These are phyloP conservation scores for Nannoperca obscura DNA, from an alignment of 2,797 vertebrate species.

Conservation along the genomic window DNA sequence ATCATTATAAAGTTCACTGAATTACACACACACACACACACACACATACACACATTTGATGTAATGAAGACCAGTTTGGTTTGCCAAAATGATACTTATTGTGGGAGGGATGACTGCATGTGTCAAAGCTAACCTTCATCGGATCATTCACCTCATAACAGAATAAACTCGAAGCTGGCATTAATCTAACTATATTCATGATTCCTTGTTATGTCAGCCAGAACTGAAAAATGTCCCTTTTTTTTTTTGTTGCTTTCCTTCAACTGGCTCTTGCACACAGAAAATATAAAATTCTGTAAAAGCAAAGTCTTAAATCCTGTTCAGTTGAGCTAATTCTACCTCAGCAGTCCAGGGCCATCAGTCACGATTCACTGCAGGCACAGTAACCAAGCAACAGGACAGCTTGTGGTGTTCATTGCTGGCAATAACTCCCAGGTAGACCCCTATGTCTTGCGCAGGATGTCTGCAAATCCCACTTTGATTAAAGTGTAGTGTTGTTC, in stretches of 20 bases:
- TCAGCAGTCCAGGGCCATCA: constrained; percentile 57
- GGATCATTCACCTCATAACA: not conserved
- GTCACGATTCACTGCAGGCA: constrained; percentile 65
- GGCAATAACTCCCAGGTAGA: constrained; percentile 63
- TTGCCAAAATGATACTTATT: not conserved
- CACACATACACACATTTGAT: too few species aligned
- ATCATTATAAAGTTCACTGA: not conserved
- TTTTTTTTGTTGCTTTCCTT: constrained; percentile 6
- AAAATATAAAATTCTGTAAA: constrained; percentile 36
- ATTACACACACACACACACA: not conserved
- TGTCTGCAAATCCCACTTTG: constrained; percentile 71
- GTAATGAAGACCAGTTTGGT: not conserved
- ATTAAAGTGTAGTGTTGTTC: constrained; percentile 67
- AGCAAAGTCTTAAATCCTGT: constrained; percentile 44
- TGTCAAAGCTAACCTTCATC: not conserved
- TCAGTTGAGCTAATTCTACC: constrained; percentile 51
- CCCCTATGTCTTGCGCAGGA: constrained; percentile 33
- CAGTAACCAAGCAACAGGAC: constrained; percentile 77
- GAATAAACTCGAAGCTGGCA: not conserved
- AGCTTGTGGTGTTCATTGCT: constrained; percentile 41
- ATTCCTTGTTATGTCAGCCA: constrained; percentile 1
- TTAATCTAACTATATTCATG: constrained; percentile 11
- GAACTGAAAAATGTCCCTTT: not conserved
- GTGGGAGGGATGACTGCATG: not conserved
- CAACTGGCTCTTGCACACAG: not conserved